Evolutionary conservation across 2,888 invertebrate species (phyloP).

Genomic region (Peribatodes rhomboidaria): DNA sequence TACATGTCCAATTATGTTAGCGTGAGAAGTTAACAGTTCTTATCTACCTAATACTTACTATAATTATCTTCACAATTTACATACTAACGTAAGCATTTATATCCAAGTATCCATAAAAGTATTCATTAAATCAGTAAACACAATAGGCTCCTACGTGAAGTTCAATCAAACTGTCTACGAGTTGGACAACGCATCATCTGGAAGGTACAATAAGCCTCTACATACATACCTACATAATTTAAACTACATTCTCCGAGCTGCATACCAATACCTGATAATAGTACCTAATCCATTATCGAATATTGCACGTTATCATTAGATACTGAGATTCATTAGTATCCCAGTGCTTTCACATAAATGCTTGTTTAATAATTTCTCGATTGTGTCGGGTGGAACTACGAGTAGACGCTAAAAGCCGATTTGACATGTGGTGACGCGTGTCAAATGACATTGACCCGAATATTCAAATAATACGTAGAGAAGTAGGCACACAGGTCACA

Average conservation of each 20-base stretch:
- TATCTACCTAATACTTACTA: neutral
- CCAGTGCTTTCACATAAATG: conserved; percentile 24
- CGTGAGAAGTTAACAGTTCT: conserved; percentile 14
- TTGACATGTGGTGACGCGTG: conserved; percentile 1
- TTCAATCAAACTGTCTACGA: neutral
- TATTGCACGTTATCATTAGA: no score
- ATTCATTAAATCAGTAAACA: conserved; percentile 9
- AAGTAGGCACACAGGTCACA: conserved; percentile 10
- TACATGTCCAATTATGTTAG: conserved; percentile 9
- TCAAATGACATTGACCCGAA: conserved; percentile 54
- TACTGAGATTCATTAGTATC: conserved; percentile 4
- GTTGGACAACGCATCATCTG: conserved; percentile 6
- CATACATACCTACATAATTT: conserved; percentile 15
- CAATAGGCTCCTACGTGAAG: conserved; percentile 12
- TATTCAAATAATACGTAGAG: conserved; percentile 44
- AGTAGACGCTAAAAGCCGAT: neutral
- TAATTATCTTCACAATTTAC: conserved; percentile 8
- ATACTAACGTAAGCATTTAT: conserved; percentile 4
- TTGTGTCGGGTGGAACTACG: conserved; percentile 15
- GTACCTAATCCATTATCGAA: no score
- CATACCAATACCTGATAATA: conserved; percentile 30
- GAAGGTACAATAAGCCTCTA: conserved; percentile 4
- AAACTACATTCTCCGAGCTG: neutral
- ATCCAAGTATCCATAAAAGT: neutral
- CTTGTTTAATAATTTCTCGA: conserved; percentile 14